Evolutionary conservation across 2,888 invertebrate species (phyloP), one percentile per base, ranked within the genome.

Genomic region (Drosophila incognita): DNA sequence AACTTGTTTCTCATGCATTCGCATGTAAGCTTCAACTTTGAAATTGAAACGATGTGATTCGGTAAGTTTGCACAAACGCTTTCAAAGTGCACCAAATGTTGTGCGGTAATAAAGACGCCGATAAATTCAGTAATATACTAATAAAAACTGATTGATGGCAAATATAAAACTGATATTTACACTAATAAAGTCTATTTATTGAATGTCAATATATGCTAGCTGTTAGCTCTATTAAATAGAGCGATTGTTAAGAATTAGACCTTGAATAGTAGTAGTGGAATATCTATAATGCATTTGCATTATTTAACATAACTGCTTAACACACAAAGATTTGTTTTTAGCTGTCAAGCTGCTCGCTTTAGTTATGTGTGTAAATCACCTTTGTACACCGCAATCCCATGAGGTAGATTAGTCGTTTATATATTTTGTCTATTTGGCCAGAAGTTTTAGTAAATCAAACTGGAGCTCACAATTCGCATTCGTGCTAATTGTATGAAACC

Each of bases 1-100:
- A 87, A 79, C 82, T 62, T 51, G 85, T 69, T 84, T 81, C 36
- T 2, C 13, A 11, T 42, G 15, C 3, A 29, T 27, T 13, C 18
- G n/a, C 1, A 35, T 21, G 18, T 46, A 13, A 40, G 15, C 10
- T 11, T 31, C 10, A 21, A 36, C 13, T 36, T 21, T 2, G 18
- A 51, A 36, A 49, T 42, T 31, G 8, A 36, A 40, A 29, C 15
- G 11, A 5, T 48, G n/a, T 24, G 35, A 69, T 27, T 68, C 49
- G n/a, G 29, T 31, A 40, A 51, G 1, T 36, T 69, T 46, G 46
- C 46, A 53, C 21, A 46, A 51, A 51, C 33, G 27, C 54, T 35
- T 40, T 24, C 31, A 29, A 13, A 48, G 18, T 54, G 40, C 38
- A 3, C 6, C 8, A 7, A 27, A 33, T 48, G 11, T 31, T 33